Conservation (phyloP, 2,113 vertebrate species). For the Falco punctatus region DNA sequence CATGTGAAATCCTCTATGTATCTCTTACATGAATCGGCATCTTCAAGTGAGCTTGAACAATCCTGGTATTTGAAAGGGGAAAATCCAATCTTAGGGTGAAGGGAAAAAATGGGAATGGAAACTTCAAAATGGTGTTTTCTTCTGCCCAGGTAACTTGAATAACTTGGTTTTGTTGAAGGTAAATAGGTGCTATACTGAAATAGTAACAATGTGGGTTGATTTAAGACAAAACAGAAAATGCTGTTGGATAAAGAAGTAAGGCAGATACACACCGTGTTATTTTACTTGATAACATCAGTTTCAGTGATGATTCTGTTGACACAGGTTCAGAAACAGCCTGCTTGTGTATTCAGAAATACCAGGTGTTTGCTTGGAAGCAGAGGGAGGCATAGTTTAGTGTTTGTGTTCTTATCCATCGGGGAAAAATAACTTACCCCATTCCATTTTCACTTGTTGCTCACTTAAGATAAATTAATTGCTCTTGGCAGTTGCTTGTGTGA, state of each 20-base stretch:
- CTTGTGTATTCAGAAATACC: not conserved
- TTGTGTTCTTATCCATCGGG: not conserved
- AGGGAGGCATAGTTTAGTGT: rapidly evolving
- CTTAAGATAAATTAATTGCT: not conserved
- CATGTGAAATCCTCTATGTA: not conserved
- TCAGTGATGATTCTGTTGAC: not conserved
- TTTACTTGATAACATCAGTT: constrained; percentile 3
- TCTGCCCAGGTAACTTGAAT: not conserved
- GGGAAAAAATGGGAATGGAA: not conserved
- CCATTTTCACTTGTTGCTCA: not conserved
- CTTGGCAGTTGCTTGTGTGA: not conserved
- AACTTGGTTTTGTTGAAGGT: not conserved
- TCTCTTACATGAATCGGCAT: not conserved
- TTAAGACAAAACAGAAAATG: not conserved
- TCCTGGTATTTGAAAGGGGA: not conserved
- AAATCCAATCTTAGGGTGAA: not conserved
- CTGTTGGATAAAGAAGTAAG: not conserved
- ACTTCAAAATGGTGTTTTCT: not conserved
- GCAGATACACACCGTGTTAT: not conserved
- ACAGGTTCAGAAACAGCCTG: not conserved
- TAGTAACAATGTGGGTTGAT: not conserved
- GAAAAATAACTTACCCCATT: not conserved
- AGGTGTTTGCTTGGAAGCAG: not conserved
- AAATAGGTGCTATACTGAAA: not conserved
- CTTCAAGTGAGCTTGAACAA: not conserved